Percentiles rank a stretch among this genome's conserved stretches.
These are phyloP conservation scores for Laothoe populi DNA, from an alignment of 2,888 invertebrate species.

Conservation along the genomic window DNA sequence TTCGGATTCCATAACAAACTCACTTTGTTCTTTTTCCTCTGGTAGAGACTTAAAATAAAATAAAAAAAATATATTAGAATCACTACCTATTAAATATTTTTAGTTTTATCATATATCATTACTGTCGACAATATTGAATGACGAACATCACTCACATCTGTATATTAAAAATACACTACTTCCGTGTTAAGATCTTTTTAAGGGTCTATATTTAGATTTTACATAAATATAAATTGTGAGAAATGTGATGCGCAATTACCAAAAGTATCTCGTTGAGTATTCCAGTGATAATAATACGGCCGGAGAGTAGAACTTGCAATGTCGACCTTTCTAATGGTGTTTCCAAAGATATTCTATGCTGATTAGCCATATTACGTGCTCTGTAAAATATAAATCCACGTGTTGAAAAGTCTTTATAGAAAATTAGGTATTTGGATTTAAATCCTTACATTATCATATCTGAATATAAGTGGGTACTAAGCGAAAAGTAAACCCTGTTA, in stretches of 20 bases:
- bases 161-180: not conserved
- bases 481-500: too few relatives aligned
- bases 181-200: not conserved
- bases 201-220: not conserved
- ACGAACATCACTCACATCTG: not conserved
- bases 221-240: not conserved
- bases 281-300: slow-evolving; percentile 72
- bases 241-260: slow-evolving; percentile 37
- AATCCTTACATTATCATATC: not conserved
- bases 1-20: slow-evolving; percentile 66
- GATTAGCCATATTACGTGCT: slow-evolving; percentile 45
- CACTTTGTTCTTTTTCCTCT: slow-evolving; percentile 58
- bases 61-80: slow-evolving; percentile 21
- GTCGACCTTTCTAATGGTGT: slow-evolving; percentile 57
- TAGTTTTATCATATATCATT: not conserved
- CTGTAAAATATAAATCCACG: slow-evolving; percentile 39
- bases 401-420: not conserved
- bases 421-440: too few relatives aligned
- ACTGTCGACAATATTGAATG: too few relatives aligned
- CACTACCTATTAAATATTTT: too few relatives aligned
- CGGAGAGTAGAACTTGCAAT: slow-evolving; percentile 72
- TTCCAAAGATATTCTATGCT: slow-evolving; percentile 46
- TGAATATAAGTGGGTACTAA: too few relatives aligned
- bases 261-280: slow-evolving; percentile 73
- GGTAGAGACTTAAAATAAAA: slow-evolving; percentile 50